Evolutionary conservation across 1,140 invertebrate genomes (phyloP), one percentile per base, ranked within the genome.

Genomic region (Zaprionus gabonicus): DNA sequence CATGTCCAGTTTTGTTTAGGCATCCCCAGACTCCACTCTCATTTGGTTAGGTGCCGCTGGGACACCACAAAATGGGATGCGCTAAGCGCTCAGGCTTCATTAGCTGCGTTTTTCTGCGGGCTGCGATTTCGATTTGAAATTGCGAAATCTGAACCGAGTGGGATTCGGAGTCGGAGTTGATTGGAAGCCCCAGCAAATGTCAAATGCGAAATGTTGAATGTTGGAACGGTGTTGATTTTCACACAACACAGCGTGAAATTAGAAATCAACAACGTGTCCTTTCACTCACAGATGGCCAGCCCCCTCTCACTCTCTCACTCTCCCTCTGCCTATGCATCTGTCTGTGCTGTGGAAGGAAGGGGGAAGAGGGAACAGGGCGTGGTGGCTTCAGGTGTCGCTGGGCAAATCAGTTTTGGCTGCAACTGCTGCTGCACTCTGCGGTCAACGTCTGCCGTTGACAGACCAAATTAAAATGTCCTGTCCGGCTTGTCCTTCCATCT

Each of bases 231-330:
- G 85, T 88, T 85, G 86, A 88, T 85, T 90, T 90, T 90, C 85
- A 85, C 85, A 90, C 85, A 81, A 78, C 86, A 80, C 79, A 85
- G 86, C 85, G 85, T 90, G 85, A 90, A 90, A 90, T 90, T 90
- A 90, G 85, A 90, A 90, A 81, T 90, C 84, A 87, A 81, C 84
- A 84, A 80, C 78, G 57, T 76, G 84, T 82, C 69, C 69, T 82
- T 69, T 78, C 60, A 69, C 69, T 55, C 17, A 10, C 25, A 15
- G n/a, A 20, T 20, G 36, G 27, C 12, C n/a, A 15, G 31, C 44
- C 23, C 56, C 13, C 4, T 10, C 25, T 5, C 27, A 0, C 23
- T 0, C 53, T 7, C 15, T 23, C 23, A 20, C 20, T 23, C 23
- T 3, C 27, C 7, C 13, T 31, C 34, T 46, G 59, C 15, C 12